Evolutionary conservation across 2,888 invertebrate genomes (phyloP).

Genomic region (Dastarcus helophoroides): DNA sequence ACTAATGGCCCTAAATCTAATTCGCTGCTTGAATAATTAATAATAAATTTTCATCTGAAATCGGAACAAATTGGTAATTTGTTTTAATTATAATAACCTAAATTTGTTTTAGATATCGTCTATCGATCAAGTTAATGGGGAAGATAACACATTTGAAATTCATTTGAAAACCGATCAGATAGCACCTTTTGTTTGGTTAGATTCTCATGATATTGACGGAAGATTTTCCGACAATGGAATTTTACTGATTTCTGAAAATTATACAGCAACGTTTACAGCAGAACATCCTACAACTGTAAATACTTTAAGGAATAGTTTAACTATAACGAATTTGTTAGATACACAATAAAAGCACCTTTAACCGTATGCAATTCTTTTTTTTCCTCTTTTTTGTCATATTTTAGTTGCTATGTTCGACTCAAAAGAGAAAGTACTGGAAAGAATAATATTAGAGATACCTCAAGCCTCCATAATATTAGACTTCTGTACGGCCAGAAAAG

Average conservation of each 20-base stretch:
- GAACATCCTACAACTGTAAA: constrained; percentile 16
- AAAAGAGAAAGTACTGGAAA: no score
- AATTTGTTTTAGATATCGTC: constrained; percentile 19
- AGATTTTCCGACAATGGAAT: constrained; percentile 71
- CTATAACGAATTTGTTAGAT: constrained; percentile 25
- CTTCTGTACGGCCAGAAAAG: no score
- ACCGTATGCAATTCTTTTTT: no score
- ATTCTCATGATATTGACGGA: constrained; percentile 43
- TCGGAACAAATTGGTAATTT: no score
- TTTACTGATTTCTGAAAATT: constrained; percentile 21
- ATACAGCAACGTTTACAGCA: constrained; percentile 23
- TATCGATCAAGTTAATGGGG: constrained; percentile 18
- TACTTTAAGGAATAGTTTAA: constrained; percentile 21
- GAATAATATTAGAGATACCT: no score
- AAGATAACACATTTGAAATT: constrained; percentile 25
- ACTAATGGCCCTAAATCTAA: no score
- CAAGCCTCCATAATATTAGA: no score
- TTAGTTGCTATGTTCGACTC: no score
- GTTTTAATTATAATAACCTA: constrained; percentile 3
- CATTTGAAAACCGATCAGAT: constrained; percentile 40
- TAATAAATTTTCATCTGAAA: no score
- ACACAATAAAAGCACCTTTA: no score
- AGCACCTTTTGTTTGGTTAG: constrained; percentile 61
- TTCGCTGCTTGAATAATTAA: no score
- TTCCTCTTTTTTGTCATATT: no score